A percentile compares a stretch with the other conserved stretches of the same genome.
Evolutionary conservation across 1,140 invertebrate species (phyloP).

Genomic region (Acromyrmex heyeri): DNA sequence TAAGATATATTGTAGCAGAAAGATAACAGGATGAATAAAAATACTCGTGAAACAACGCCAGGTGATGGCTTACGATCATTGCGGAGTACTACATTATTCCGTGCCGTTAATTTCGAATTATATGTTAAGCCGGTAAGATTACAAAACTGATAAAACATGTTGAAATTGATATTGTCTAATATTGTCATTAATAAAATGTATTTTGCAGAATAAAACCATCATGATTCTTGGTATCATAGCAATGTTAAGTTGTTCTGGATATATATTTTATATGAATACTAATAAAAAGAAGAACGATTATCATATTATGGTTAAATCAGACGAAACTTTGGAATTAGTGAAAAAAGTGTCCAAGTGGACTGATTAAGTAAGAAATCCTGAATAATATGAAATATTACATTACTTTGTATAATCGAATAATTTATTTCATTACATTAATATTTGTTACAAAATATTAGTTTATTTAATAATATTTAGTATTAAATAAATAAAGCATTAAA

Average conservation of each 20-base stretch:
- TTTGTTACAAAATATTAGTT: no score
- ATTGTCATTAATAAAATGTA: conserved; percentile 14
- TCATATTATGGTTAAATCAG: conserved; percentile 91
- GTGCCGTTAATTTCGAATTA: conserved; percentile 93
- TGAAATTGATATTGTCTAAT: neutral
- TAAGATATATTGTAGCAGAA: neutral
- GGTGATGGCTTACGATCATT: conserved; percentile 93
- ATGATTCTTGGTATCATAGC: conserved; percentile 92
- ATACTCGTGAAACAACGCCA: conserved; percentile 83
- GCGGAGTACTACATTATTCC: conserved; percentile 90
- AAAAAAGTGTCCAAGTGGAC: conserved; percentile 94
- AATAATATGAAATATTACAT: no score
- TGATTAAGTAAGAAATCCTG: conserved; percentile 52
- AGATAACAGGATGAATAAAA: conserved; percentile 72
- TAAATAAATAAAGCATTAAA: neutral
- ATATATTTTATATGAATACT: conserved; percentile 93
- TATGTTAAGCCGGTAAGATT: conserved; percentile 92
- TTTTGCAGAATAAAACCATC: conserved; percentile 91
- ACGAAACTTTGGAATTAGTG: conserved; percentile 91
- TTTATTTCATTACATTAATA: no score
- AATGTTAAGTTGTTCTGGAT: conserved; percentile 89
- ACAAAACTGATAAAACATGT: conserved; percentile 7
- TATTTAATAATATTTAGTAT: no score
- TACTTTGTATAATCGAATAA: no score
- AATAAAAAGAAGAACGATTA: conserved; percentile 92